phyloP scores from a whole-genome alignment of 2,113 vertebrate species.

The Ceratotherium simum region DNA sequence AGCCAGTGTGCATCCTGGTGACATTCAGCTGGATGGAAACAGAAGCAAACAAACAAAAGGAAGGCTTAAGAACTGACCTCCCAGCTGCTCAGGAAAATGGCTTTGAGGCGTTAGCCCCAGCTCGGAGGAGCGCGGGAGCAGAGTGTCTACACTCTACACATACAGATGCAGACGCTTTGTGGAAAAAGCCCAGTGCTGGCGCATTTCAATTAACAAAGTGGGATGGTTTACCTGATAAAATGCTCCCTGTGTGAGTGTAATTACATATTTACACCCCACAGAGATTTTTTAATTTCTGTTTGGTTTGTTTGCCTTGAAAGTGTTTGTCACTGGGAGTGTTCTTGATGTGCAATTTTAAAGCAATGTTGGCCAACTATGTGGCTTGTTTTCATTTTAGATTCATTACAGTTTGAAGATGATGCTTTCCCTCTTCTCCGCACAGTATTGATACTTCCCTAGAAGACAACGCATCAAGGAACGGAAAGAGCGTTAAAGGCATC shows the following conservation, averaged over 20 bases:
- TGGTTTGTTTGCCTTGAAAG: conserved; percentile 93
- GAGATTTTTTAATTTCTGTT: conserved; percentile 94
- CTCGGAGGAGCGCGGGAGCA: conserved; percentile 78
- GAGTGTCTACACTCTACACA: conserved; percentile 56
- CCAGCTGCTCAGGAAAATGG: conserved; percentile 57
- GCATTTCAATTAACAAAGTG: conserved; percentile 93
- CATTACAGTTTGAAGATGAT: conserved; percentile 85
- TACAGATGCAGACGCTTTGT: conserved; percentile 86
- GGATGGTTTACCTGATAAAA: conserved; percentile 95
- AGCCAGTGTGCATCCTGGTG: conserved; percentile 54
- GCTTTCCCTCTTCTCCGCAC: conserved; percentile 57
- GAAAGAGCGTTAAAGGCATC: conserved; percentile 59
- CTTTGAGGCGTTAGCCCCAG: conserved; percentile 72
- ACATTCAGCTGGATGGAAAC: conserved; percentile 66
- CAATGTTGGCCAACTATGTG: conserved; percentile 81
- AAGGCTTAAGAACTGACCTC: conserved; percentile 68
- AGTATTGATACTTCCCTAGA: conserved; percentile 70
- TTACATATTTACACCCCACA: conserved; percentile 94
- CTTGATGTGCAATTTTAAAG: conserved; percentile 90
- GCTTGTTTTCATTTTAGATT: conserved; percentile 88
- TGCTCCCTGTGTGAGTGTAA: conserved; percentile 93
- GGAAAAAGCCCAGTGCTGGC: conserved; percentile 85
- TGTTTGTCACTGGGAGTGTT: conserved; percentile 90
- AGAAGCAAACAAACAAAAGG: conserved; percentile 82
- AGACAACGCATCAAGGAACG: conserved; percentile 79